Evolutionary conservation across 2,113 vertebrate genomes (phyloP).

Genomic region (Ibidorhyncha struthersii): DNA sequence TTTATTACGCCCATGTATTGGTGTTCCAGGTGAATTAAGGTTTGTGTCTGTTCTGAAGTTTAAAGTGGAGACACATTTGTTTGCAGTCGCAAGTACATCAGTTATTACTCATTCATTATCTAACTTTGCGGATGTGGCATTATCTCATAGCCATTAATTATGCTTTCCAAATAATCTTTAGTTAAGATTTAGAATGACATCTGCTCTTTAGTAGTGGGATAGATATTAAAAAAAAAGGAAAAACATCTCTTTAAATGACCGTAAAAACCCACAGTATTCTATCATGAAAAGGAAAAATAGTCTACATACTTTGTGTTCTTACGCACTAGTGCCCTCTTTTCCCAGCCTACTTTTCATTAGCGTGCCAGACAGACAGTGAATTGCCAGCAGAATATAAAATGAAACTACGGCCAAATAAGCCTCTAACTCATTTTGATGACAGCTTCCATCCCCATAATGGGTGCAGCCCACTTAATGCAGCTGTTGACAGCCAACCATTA

Average conservation of each 20-base stretch:
- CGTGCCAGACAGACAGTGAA: conserved; percentile 26
- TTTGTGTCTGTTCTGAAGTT: background rate
- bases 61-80: background rate
- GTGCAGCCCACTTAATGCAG: conserved; percentile 70
- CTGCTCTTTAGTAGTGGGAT: background rate
- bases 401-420: conserved; percentile 63
- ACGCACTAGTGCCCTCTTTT: background rate
- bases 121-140: background rate
- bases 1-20: background rate
- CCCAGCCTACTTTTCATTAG: background rate
- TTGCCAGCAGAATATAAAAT: conserved; percentile 31
- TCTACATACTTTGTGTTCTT: background rate
- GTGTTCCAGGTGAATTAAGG: background rate
- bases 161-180: background rate
- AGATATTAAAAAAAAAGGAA: background rate
- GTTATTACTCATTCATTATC: background rate
- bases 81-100: background rate
- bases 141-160: background rate
- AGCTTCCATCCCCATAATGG: conserved; percentile 71
- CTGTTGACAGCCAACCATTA: conserved; percentile 72
- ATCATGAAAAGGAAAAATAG: background rate
- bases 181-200: background rate
- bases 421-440: conserved; percentile 74
- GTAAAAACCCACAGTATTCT: background rate
- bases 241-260: background rate